These are phyloP conservation scores for Bubo blakistoni DNA, from an alignment of 2,113 vertebrate genomes.

Conservation along the genomic window DNA sequence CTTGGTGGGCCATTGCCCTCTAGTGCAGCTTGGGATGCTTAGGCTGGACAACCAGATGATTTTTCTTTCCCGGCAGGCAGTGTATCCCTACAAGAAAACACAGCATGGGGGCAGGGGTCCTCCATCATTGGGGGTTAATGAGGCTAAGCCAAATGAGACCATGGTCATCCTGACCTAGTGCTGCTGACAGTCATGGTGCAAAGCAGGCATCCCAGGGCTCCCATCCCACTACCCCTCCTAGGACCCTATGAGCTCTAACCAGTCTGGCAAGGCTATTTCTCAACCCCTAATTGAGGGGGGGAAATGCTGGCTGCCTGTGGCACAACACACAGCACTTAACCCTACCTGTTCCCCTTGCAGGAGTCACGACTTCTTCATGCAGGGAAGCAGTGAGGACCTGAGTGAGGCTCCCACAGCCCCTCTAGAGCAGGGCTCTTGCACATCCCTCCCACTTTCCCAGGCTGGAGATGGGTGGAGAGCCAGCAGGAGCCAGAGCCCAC, in stretches of 20 bases:
- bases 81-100: neutral
- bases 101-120: neutral
- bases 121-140: fast-evolving
- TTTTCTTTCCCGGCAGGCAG: neutral
- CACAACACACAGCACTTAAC: neutral
- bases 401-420: neutral
- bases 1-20: neutral
- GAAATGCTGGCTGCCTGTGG: neutral
- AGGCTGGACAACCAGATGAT: neutral
- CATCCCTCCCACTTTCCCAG: neutral
- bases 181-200: neutral
- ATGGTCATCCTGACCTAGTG: neutral
- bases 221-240: neutral
- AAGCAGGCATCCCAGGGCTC: neutral
- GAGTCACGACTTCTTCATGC: neutral
- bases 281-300: fast-evolving
- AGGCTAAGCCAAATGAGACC: neutral
- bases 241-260: neutral
- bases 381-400: neutral
- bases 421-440: neutral
- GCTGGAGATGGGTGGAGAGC: neutral
- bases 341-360: neutral
- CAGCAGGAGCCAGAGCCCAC: neutral
- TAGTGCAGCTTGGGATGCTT: neutral
- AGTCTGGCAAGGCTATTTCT: neutral